A percentile compares a stretch with the other conserved stretches of the same genome.
phyloP scores from a whole-genome alignment of 1,140 invertebrate genomes.

The Drosophila mayri region DNA sequence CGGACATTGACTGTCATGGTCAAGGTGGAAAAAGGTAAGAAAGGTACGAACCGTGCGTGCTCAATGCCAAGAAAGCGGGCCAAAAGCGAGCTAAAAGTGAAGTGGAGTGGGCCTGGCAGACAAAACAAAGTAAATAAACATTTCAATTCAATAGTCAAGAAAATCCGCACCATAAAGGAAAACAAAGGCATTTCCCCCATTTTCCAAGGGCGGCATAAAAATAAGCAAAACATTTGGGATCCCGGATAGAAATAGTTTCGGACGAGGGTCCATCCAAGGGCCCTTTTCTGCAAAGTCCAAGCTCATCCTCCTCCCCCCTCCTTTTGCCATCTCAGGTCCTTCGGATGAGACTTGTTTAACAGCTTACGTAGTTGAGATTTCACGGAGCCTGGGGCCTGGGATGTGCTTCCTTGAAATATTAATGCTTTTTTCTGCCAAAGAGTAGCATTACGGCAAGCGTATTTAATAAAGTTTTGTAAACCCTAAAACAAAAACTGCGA shows the following conservation, averaged over 20 bases:
- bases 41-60: slow-evolving; percentile 26
- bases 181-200: slow-evolving; percentile 54
- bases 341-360: slow-evolving; percentile 45
- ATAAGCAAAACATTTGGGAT: slow-evolving; percentile 54
- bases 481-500: neutral
- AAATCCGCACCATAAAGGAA: slow-evolving; percentile 67
- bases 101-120: neutral
- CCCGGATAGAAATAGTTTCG: slow-evolving; percentile 52
- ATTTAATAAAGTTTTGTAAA: neutral
- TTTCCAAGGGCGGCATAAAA: slow-evolving; percentile 38
- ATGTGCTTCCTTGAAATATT: slow-evolving; percentile 37
- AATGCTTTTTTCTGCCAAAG: slow-evolving; percentile 19
- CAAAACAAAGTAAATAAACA: slow-evolving; percentile 69
- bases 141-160: slow-evolving; percentile 77
- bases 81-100: neutral
- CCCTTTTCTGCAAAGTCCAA: slow-evolving; percentile 1
- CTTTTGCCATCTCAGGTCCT: neutral
- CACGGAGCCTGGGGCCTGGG: neutral
- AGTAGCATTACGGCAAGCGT: neutral
- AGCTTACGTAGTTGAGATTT: slow-evolving; percentile 57
- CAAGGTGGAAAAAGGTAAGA: slow-evolving; percentile 36
- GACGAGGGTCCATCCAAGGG: slow-evolving; percentile 38
- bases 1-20: slow-evolving; percentile 59
- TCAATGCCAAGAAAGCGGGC: slow-evolving; percentile 6
- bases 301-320: neutral